phyloP scores from a whole-genome alignment of 2,113 vertebrate species.

The Anguilla rostrata region DNA sequence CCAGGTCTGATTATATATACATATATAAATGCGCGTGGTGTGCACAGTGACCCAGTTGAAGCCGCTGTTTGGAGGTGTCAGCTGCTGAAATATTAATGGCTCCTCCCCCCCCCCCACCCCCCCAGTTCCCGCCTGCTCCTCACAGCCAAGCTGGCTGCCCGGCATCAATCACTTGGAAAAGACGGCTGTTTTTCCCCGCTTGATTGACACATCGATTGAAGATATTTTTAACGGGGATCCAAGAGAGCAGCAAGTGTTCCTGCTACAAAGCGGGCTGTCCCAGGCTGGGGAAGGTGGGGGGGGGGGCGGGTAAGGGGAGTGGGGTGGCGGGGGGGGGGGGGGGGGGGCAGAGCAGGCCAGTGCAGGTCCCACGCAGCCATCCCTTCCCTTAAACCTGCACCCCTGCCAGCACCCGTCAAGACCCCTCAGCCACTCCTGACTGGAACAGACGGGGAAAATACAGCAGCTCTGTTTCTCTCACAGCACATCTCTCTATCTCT shows the following conservation, averaged over 20 bases:
- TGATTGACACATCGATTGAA: conserved; percentile 58
- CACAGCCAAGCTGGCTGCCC: conserved; percentile 41
- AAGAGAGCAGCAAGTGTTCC: conserved; percentile 37
- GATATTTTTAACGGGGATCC: conserved; percentile 62
- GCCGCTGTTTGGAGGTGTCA: conserved; percentile 60
- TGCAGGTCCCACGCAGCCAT: conserved; percentile 30
- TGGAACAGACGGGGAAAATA: too few species aligned
- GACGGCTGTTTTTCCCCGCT: conserved; percentile 35
- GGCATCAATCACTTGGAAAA: conserved; percentile 52
- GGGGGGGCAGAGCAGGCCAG: conserved; percentile 35
- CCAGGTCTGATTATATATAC: too few species aligned
- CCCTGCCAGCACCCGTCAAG: conserved; percentile 39
- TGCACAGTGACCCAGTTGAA: conserved; percentile 63
- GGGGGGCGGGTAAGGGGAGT: background rate
- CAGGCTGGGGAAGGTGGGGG: conserved; percentile 17
- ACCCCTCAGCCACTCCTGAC: too few species aligned
- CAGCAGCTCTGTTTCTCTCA: too few species aligned
- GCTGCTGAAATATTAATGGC: conserved; percentile 68
- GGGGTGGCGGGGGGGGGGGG: conserved; percentile 26
- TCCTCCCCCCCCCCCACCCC: background rate
- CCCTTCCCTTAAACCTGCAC: background rate
- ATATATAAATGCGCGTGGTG: background rate
- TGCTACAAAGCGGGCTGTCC: conserved; percentile 46
- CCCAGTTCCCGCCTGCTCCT: conserved; percentile 20
- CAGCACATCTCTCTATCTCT: too few species aligned